Evolutionary conservation across 2,888 invertebrate species (phyloP).

Genomic region (Podabrus alpinus): DNA sequence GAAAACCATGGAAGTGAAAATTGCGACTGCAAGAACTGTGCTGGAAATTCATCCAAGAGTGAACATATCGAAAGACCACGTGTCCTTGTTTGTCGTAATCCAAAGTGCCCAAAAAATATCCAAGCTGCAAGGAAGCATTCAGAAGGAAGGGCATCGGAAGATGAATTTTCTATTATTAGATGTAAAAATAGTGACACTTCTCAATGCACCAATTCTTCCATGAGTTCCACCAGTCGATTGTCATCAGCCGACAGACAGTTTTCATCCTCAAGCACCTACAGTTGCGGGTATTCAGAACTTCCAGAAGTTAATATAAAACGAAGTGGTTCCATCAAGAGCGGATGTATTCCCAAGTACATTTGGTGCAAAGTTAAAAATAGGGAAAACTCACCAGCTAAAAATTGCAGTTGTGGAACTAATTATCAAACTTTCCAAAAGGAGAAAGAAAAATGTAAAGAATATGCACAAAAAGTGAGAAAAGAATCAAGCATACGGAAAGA

Average conservation of each 20-base stretch:
- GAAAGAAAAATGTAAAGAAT: conserved; percentile 32
- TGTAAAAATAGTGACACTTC: background rate
- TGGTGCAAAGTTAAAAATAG: background rate
- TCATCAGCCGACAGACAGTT: background rate
- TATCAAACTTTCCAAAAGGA: conserved; percentile 20
- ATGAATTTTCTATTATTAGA: background rate
- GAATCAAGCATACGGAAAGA: conserved; percentile 35
- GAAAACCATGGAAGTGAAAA: background rate
- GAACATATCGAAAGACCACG: background rate
- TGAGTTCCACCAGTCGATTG: background rate
- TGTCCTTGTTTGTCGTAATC: background rate
- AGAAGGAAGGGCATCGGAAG: background rate
- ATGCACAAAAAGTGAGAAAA: conserved; percentile 34
- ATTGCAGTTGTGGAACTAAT: background rate
- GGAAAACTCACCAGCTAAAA: background rate
- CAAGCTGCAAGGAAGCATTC: background rate
- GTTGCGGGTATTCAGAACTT: background rate
- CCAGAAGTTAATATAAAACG: background rate
- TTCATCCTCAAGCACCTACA: background rate
- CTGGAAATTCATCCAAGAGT: background rate
- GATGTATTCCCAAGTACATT: background rate
- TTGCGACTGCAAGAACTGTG: background rate
- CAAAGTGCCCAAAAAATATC: background rate
- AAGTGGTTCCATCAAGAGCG: background rate
- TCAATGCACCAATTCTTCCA: background rate